Evolutionary conservation across 2,888 invertebrate species (phyloP).

Genomic region (Drosophila mimetica): DNA sequence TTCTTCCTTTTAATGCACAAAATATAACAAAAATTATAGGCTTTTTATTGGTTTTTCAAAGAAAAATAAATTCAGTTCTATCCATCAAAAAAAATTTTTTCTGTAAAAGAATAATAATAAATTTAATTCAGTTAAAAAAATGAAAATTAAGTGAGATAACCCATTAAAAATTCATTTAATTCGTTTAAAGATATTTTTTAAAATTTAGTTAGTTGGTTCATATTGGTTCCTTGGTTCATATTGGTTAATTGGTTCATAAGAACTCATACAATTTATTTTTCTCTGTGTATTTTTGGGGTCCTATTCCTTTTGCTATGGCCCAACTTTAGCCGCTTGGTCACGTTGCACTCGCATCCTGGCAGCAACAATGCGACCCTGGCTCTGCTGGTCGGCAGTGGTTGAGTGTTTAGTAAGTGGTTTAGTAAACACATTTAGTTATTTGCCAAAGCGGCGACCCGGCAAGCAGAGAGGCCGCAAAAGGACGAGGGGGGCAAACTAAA

Average conservation of each 20-base stretch:
- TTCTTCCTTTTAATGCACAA: too few species aligned
- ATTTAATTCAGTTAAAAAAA: too few species aligned
- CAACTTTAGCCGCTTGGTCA: conserved; percentile 67
- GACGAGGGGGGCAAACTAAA: conserved; percentile 2
- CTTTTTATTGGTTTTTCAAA: too few species aligned
- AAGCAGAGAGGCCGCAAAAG: conserved; percentile 22
- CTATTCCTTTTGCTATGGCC: conserved; percentile 44
- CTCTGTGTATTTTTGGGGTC: conserved; percentile 9
- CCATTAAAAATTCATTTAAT: too few species aligned
- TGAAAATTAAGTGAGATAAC: too few species aligned
- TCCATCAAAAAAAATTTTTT: too few species aligned
- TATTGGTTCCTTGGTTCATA: too few species aligned
- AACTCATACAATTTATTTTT: conserved; percentile 6
- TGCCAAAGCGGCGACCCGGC: conserved; percentile 64
- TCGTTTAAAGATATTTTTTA: too few species aligned
- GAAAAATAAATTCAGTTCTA: too few species aligned
- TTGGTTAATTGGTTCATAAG: not conserved
- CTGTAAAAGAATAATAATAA: too few species aligned
- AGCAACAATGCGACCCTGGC: conserved; percentile 28
- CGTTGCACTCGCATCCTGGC: conserved; percentile 58
- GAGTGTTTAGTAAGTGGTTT: conserved; percentile 80
- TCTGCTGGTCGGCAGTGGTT: conserved; percentile 58
- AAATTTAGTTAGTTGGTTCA: too few species aligned
- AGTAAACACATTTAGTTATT: conserved; percentile 80
- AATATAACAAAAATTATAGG: too few species aligned